Percentiles rank a stretch among this genome's conserved stretches.
Conservation (phyloP, 2,113 vertebrate genomes). For the Electrona antarctica region DNA sequence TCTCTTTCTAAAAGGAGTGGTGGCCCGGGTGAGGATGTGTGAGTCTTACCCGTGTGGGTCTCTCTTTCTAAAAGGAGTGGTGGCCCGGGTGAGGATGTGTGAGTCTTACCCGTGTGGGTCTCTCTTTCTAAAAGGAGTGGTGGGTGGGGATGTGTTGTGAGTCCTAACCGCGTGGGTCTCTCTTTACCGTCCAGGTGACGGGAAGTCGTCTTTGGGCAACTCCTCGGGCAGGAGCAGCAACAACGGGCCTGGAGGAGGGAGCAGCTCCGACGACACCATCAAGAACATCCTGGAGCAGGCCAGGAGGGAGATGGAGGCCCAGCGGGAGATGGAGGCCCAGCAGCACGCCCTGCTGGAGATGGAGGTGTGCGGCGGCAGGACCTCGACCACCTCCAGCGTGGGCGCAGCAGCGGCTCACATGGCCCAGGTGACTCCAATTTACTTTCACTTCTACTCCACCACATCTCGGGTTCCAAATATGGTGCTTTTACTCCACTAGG, state of each 20-base stretch:
- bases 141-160: slow-evolving; percentile 6
- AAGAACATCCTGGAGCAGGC: slow-evolving; percentile 96
- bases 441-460: no score
- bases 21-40: no score
- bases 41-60: no score
- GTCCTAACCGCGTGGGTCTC: slow-evolving; percentile 21
- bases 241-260: slow-evolving; percentile 59
- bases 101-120: no score
- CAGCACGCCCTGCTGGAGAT: slow-evolving; percentile 94
- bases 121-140: not conserved
- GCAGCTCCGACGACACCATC: slow-evolving; percentile 94
- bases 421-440: slow-evolving; percentile 28
- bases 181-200: slow-evolving; percentile 79
- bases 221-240: slow-evolving; percentile 70
- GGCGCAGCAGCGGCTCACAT: no score
- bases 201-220: slow-evolving; percentile 75
- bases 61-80: no score
- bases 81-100: no score
- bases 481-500: no score
- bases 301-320: slow-evolving; percentile 94
- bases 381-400: slow-evolving; percentile 29
- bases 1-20: no score
- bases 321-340: slow-evolving; percentile 96
- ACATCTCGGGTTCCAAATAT: no score
- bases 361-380: slow-evolving; percentile 78